Evolutionary conservation across 2,888 invertebrate species (phyloP).

Genomic region (Lydus trimaculatus): DNA sequence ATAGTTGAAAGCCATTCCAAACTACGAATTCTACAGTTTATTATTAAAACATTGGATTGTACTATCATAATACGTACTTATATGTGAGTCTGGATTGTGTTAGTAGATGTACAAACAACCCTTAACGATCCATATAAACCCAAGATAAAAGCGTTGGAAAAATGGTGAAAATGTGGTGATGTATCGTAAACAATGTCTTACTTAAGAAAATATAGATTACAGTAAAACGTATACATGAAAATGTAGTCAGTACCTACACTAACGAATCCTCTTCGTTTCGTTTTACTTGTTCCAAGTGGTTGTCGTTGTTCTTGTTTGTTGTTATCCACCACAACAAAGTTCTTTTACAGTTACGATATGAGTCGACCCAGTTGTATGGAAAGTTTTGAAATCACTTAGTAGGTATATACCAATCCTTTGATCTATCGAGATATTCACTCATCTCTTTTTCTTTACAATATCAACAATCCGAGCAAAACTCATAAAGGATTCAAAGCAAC

Average conservation of each 20-base stretch:
- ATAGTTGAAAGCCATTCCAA: not conserved
- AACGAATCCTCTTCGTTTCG: not conserved
- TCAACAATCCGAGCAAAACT: not conserved
- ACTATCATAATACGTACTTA: not conserved
- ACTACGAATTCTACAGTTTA: not conserved
- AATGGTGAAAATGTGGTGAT: not conserved
- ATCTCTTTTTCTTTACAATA: not conserved
- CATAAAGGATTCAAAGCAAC: not conserved
- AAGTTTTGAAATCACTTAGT: conserved; percentile 7
- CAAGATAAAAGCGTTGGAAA: not conserved
- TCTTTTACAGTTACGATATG: not conserved
- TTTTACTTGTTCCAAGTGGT: not conserved
- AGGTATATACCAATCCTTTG: conserved; percentile 9
- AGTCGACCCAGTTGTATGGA: not conserved
- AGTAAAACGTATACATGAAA: not conserved
- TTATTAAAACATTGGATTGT: not conserved
- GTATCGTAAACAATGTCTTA: conserved; percentile 2
- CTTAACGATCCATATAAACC: not conserved
- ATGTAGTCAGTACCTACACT: not conserved
- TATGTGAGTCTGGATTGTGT: not conserved
- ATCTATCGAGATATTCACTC: not conserved
- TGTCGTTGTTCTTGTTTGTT: conserved; percentile 4
- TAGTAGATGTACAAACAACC: not conserved
- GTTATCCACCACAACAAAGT: conserved; percentile 6
- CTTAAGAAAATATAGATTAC: not conserved